phyloP scores from a whole-genome alignment of 2,113 vertebrate genomes.

The Saguinus imperator region DNA sequence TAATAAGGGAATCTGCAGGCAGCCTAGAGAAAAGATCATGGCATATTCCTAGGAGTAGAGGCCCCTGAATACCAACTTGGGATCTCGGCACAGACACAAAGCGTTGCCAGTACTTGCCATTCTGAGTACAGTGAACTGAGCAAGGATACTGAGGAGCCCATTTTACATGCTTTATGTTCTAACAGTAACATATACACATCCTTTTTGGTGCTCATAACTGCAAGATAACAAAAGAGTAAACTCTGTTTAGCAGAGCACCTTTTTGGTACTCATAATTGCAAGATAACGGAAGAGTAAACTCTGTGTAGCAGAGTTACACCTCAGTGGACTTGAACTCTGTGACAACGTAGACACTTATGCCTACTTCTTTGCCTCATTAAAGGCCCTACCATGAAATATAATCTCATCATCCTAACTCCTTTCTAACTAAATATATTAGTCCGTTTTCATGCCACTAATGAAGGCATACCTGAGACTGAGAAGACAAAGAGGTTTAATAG shows the following conservation, averaged over 20 bases:
- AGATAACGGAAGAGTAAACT: too few relatives aligned
- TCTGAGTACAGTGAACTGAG: neutral
- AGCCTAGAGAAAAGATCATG: neutral
- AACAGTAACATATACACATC: neutral
- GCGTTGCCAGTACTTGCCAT: neutral
- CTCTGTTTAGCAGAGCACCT: too few relatives aligned
- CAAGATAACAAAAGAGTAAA: too few relatives aligned
- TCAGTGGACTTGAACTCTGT: neutral
- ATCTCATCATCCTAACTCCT: neutral
- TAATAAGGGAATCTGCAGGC: neutral
- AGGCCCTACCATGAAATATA: neutral
- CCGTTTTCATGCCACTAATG: too few relatives aligned
- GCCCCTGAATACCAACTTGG: neutral
- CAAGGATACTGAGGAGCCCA: neutral
- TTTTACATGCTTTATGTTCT: neutral
- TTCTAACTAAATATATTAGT: neutral
- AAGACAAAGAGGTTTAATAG: too few relatives aligned
- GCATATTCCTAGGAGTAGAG: neutral
- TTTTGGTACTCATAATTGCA: too few relatives aligned
- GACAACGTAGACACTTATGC: neutral
- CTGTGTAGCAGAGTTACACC: too few relatives aligned
- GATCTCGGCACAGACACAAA: neutral
- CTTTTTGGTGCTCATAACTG: neutral
- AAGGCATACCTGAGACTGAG: too few relatives aligned
- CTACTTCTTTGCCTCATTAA: neutral